Base-by-base conservation (phyloP, 1,140 invertebrate genomes). In the Lasioglossum albipes region DNA sequence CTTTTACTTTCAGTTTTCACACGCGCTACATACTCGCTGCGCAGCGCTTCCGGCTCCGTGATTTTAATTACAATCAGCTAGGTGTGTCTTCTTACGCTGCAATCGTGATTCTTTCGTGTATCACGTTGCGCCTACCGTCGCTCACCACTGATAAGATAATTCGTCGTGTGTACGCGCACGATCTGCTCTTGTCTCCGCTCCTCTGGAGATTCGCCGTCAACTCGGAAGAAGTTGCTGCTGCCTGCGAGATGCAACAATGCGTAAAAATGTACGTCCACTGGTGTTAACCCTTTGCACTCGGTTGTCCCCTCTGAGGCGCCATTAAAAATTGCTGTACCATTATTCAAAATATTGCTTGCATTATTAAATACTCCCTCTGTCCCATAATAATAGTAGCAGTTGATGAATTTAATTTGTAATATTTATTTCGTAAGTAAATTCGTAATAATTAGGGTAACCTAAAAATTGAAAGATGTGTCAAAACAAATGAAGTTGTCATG, bases 1-100 rank as follows among this genome's bases (percentile, higher is more conserved):
- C 7, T 61, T 7, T 52, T 22, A 81, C 54, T 65, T 61, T 68
- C 27, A 31, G 9, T 74, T 49, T 42, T 73, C 61, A 13, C 68
- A 42, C 45, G 59, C 59, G 22, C 59, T 27, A 54, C 69, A 69
- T 45, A 79, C 68, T 62, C 66, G 20, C 61, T 66, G 16, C 61
- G 13, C n/a, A 36, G 52, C 12, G 22, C 54, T 80, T 80, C 78
- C 78, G 64, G 62, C 62, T 49, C 16, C 16, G 7, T 52, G 54
- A 52, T 67, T 74, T 73, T 67, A 75, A 66, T 75, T 75, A 41
- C 68, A 65, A 79, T 79, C 73, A 79, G 31, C 65, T 61, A 18
- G 22, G 27, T 36, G 22, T 54, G 61, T 36, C 67, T 16, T 16
- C 12, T 18, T 22, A 13, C 22, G 54, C 36, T 22, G 22, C 16